Evolutionary conservation across 2,888 invertebrate genomes (phyloP).

Genomic region (Nymphalis c-album): DNA sequence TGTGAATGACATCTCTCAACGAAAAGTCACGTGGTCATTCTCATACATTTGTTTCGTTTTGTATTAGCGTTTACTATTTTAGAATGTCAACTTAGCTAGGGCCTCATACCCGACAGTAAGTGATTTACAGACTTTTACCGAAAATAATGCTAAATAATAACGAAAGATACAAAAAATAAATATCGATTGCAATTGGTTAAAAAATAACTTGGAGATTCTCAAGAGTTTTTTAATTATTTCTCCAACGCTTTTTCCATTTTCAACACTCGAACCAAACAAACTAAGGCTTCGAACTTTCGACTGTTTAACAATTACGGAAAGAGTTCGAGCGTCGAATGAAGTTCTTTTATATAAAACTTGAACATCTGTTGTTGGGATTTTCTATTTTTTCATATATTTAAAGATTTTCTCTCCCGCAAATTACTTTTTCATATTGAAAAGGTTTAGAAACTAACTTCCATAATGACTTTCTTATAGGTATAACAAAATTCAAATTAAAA

Average conservation of each 20-base stretch:
- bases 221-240: slow-evolving; percentile 31
- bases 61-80: no score
- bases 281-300: slow-evolving; percentile 25
- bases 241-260: slow-evolving; percentile 26
- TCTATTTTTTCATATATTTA: slow-evolving; percentile 15
- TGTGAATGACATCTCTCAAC: no score
- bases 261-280: slow-evolving; percentile 20
- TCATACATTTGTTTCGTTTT: no score
- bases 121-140: neutral
- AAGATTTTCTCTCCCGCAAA: slow-evolving; percentile 11
- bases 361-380: slow-evolving; percentile 18
- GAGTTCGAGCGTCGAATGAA: slow-evolving; percentile 27
- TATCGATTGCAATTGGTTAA: slow-evolving; percentile 18
- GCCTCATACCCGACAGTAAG: neutral
- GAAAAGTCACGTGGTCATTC: no score
- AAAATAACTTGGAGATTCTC: slow-evolving; percentile 21
- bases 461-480: no score
- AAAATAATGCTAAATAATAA: neutral
- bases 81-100: no score
- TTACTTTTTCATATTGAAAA: slow-evolving; percentile 9
- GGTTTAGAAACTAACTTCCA: neutral
- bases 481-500: no score
- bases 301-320: slow-evolving; percentile 29
- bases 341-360: slow-evolving; percentile 28
- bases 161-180: neutral